Evolutionary conservation across 2,888 invertebrate species (phyloP), one percentile per base, ranked within the genome.

Genomic region (Meteorus cinctellus): DNA sequence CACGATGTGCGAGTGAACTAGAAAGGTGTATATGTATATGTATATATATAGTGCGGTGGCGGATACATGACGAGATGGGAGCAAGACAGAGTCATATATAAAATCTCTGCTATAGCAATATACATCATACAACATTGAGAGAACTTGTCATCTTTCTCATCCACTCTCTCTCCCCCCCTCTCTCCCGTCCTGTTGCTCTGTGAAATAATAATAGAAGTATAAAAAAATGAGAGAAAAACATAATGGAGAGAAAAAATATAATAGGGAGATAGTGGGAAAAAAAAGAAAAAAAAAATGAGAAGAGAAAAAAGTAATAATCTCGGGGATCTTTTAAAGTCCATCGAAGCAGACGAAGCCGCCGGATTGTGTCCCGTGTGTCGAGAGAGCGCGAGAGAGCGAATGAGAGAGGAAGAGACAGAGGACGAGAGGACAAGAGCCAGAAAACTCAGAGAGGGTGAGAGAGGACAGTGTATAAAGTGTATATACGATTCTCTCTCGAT

Each of bases 241-340:
- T 87, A 87, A 88, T 85, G 86, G 85, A 84, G 86, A 86, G 85
- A 87, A 85, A 84, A 88, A 87, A 87, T 84, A 77, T 71, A 75
- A 74, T 76, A 72, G 67, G 73, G 76, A 74, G 75, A 68, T 48
- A 86, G 86, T 29, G 87, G 85, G 86, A 87, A 85, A 86, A 85
- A 85, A 85, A 84, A 86, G 84, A 83, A 85, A 86, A 86, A 84
- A 68, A 78, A 72, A 71, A 71, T 84, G 83, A 84, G 85, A 85
- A 84, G 87, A 85, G 82, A 84, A 86, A 87, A 87, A 89, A 89
- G 89, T 88, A 89, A 90, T 90, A 90, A 90, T 89, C 89, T 89
- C 86, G 83, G 89, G 86, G 89, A 88, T 88, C 90, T 90, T 89
- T 90, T 89, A 90, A 90, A 89, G 89, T 87, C 88, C 89, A 89